Conservation (phyloP, 2,113 vertebrate species). For the Vulpes ferrilata region DNA sequence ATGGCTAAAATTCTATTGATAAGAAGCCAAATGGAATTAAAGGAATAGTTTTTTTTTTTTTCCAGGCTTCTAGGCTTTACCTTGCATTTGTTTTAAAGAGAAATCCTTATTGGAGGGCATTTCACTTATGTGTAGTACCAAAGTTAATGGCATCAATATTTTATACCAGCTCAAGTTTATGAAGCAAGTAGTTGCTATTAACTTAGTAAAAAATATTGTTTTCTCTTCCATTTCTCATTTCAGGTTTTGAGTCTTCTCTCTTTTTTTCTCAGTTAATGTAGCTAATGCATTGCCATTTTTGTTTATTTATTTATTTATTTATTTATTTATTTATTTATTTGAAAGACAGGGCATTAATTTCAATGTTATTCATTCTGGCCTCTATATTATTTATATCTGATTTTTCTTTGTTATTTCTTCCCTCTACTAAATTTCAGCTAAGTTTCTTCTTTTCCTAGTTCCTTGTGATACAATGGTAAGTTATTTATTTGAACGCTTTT, state of each 20-base stretch:
- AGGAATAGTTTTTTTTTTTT: neutral
- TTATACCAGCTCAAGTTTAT: neutral
- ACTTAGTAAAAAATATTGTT: neutral
- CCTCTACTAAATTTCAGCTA: neutral
- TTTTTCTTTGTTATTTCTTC: neutral
- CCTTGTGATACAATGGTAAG: neutral
- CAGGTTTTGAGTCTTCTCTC: neutral
- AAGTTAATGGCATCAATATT: neutral
- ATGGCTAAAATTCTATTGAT: neutral
- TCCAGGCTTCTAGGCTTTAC: neutral
- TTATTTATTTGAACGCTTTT: neutral
- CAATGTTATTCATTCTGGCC: neutral
- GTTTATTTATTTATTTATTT: neutral
- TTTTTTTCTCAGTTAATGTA: neutral
- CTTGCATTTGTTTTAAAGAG: neutral
- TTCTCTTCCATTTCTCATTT: neutral
- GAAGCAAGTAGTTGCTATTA: neutral
- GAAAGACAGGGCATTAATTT: neutral
- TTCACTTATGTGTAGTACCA: neutral
- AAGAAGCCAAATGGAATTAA: neutral
- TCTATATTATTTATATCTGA: neutral
- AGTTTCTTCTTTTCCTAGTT: neutral
- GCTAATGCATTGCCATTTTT: neutral
- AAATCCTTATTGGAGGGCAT: neutral
- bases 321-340: neutral